Evolutionary conservation across 2,797 vertebrate genomes (phyloP).

Genomic region (Lagothrix lagotricha): DNA sequence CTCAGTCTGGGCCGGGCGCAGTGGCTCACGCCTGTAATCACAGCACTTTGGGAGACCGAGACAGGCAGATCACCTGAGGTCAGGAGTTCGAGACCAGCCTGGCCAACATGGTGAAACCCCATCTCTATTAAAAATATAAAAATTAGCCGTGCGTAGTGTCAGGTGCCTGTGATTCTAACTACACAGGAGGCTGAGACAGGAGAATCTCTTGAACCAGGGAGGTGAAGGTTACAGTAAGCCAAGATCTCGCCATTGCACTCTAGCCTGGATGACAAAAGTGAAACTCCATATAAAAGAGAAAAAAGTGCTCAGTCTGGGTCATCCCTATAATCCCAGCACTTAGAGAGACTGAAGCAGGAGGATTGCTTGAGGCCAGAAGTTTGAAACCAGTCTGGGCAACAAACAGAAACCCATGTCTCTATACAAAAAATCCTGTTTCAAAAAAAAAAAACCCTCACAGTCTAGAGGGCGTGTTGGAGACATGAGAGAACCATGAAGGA

Average conservation of each 20-base stretch:
- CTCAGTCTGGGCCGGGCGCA: not conserved
- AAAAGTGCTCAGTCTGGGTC: not conserved
- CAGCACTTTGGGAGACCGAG: not conserved
- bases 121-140: not conserved
- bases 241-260: not conserved
- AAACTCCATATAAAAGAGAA: not conserved
- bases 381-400: not conserved
- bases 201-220: not conserved
- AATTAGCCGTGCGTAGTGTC: rapidly evolving
- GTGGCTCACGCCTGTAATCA: not conserved
- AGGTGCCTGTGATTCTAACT: not conserved
- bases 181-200: not conserved
- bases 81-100: not conserved
- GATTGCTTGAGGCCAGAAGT: not conserved
- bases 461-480: not conserved
- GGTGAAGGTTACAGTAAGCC: not conserved
- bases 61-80: not conserved
- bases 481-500: not conserved
- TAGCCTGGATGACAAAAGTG: not conserved
- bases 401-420: not conserved
- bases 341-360: not conserved
- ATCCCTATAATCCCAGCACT: not conserved
- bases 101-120: not conserved
- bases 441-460: not conserved
- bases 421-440: not conserved